phyloP scores from a whole-genome alignment of 2,113 vertebrate genomes.

The Pleuronectes platessa region DNA sequence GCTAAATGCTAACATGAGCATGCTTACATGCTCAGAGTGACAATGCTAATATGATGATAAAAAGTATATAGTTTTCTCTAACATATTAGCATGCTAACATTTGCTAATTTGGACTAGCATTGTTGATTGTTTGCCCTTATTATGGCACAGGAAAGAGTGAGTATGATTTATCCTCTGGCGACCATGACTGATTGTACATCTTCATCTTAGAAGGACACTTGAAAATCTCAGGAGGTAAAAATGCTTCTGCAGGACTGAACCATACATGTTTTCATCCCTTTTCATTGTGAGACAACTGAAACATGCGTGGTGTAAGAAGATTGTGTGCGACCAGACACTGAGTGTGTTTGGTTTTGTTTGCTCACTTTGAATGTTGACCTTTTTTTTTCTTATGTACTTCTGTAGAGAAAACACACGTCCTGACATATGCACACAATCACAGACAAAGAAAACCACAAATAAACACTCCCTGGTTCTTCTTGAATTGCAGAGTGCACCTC shows the following conservation, averaged over 20 bases:
- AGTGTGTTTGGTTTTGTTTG: not conserved
- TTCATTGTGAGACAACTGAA: not conserved
- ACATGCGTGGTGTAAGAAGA: not conserved
- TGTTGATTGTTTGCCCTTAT: not conserved
- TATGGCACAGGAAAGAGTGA: too few relatives aligned
- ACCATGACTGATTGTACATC: not conserved
- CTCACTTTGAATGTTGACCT: not conserved
- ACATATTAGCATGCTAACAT: not conserved
- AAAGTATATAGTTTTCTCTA: too few relatives aligned
- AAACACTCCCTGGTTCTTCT: not conserved
- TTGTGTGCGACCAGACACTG: not conserved
- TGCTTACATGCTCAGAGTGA: not conserved
- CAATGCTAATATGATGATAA: too few relatives aligned
- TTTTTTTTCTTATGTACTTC: not conserved
- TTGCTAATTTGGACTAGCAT: not conserved
- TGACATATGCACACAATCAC: not conserved
- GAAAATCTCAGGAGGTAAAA: not conserved
- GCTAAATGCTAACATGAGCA: not conserved
- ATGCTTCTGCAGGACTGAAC: not conserved
- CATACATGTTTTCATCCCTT: not conserved
- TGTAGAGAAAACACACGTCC: not conserved
- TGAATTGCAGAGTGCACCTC: not conserved
- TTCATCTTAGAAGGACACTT: not conserved
- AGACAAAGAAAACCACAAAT: constrained; percentile 1
- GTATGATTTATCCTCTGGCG: not conserved